Evolutionary conservation across 1,140 invertebrate species (phyloP).

Genomic region (Drosophila punjabiensis): DNA sequence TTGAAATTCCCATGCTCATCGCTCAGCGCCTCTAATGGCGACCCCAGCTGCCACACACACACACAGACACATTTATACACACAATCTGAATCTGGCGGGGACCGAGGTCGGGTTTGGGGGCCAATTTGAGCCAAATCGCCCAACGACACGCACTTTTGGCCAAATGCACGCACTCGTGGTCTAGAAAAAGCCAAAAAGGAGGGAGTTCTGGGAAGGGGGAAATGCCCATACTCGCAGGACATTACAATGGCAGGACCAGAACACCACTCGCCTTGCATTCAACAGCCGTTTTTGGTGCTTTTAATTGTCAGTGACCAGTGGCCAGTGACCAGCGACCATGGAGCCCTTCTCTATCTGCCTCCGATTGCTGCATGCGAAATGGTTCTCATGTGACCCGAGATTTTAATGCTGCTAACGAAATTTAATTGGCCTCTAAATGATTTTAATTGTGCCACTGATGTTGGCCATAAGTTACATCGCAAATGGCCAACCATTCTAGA

Average conservation of each 20-base stretch:
- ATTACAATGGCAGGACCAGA: not conserved
- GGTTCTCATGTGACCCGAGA: conserved; percentile 78
- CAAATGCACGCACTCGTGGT: conserved; percentile 52
- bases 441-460: conserved; percentile 84
- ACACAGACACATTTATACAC: conserved; percentile 49
- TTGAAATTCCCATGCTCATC: conserved; percentile 69
- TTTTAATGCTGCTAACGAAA: conserved; percentile 83
- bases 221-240: conserved; percentile 17
- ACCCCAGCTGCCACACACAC: conserved; percentile 56
- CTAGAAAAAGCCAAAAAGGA: conserved; percentile 34
- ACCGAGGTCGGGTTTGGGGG: conserved; percentile 7
- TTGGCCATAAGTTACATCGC: conserved; percentile 75
- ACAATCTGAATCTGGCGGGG: conserved; percentile 48
- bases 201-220: not conserved
- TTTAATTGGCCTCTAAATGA: conserved; percentile 84
- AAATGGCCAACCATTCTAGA: conserved; percentile 66
- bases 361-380: conserved; percentile 59
- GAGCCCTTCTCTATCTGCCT: conserved; percentile 1
- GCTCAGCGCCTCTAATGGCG: conserved; percentile 62
- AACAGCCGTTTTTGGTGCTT: conserved; percentile 76
- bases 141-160: conserved; percentile 57
- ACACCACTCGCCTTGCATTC: conserved; percentile 43
- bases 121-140: conserved; percentile 62
- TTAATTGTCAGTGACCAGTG: conserved; percentile 65
- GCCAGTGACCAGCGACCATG: not conserved